Conservation (phyloP, 2,888 invertebrate genomes). For the Quadroppia sp. region DNA sequence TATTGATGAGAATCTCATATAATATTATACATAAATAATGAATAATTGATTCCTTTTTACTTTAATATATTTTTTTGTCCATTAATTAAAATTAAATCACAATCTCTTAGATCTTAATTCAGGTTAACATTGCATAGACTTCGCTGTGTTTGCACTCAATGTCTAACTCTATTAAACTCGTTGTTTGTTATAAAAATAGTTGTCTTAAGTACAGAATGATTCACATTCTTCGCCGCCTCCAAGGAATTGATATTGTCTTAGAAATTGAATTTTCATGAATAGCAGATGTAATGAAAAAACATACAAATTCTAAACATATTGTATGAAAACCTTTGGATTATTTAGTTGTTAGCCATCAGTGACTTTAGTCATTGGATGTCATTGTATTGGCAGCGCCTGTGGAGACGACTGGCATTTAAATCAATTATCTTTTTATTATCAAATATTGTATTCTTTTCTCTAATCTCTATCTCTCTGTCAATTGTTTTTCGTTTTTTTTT, state of each 20-base stretch:
- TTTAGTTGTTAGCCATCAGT: background rate
- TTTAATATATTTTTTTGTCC: no score
- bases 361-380: background rate
- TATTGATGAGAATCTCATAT: no score
- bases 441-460: conserved; percentile 13
- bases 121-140: no score
- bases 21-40: no score
- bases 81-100: no score
- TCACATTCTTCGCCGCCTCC: background rate
- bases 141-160: no score
- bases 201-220: background rate
- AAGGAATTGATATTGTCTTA: background rate
- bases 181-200: background rate
- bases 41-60: no score
- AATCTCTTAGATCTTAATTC: no score
- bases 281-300: background rate
- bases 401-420: no score
- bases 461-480: background rate
- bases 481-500: conserved; percentile 7
- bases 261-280: conserved; percentile 2
- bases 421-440: conserved; percentile 2
- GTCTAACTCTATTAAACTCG: background rate
- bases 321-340: background rate
- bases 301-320: background rate
- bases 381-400: no score